Evolutionary conservation across 2,113 vertebrate genomes (phyloP).

Genomic region (Arvicanthis niloticus): DNA sequence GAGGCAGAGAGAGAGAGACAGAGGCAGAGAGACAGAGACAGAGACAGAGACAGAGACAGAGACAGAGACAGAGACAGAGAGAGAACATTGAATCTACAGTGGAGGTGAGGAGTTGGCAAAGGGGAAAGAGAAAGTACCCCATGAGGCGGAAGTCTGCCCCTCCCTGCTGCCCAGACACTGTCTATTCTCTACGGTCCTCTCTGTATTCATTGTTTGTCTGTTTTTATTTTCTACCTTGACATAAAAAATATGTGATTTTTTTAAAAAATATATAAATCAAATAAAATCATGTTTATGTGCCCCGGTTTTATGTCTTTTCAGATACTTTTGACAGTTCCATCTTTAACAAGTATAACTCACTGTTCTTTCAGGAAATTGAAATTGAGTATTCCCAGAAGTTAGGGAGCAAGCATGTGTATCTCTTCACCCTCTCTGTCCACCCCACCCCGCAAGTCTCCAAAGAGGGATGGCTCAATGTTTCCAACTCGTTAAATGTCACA

Average conservation of each 20-base stretch:
- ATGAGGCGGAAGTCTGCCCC: background rate
- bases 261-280: background rate
- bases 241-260: background rate
- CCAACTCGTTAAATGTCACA: constrained; percentile 40
- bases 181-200: background rate
- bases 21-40: too few species aligned
- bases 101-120: background rate
- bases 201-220: background rate
- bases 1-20: background rate
- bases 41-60: background rate
- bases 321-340: background rate
- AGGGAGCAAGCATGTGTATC: background rate
- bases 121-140: background rate
- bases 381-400: background rate
- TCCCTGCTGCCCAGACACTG: background rate
- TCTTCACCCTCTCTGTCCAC: background rate
- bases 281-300: background rate
- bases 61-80: background rate
- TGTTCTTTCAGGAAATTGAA: constrained; percentile 1
- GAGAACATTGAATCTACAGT: background rate
- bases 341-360: background rate
- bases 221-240: constrained; percentile 18
- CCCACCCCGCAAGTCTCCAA: background rate
- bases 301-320: constrained; percentile 5
- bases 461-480: background rate